A percentile compares a stretch with the other conserved stretches of the same genome.
Conservation (phyloP, 2,888 invertebrate species). For the Ypsolopha sequella region DNA sequence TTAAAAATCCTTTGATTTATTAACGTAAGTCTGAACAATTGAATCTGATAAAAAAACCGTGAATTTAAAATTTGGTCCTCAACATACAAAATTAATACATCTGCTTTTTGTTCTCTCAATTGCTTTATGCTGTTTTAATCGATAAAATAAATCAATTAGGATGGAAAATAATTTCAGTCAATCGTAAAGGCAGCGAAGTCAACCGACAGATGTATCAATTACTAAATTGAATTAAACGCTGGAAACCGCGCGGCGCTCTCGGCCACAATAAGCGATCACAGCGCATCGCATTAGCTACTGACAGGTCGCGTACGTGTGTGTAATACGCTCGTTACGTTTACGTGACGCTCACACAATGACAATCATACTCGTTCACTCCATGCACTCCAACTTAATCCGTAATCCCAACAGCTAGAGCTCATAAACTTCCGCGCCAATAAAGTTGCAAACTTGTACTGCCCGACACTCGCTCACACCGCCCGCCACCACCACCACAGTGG, state of each 20-base stretch:
- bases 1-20: too few species aligned
- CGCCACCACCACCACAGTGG: constrained; percentile 53
- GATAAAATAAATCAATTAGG: not conserved
- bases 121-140: not conserved
- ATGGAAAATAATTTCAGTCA: not conserved
- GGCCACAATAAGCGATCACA: constrained; percentile 63
- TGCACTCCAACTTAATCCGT: constrained; percentile 33
- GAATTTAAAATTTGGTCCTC: not conserved
- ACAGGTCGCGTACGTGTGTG: constrained; percentile 61
- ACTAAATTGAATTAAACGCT: constrained; percentile 69
- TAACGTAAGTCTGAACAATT: too few species aligned
- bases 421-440: constrained; percentile 39
- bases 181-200: constrained; percentile 34
- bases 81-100: not conserved
- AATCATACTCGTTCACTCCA: constrained; percentile 29
- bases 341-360: constrained; percentile 56
- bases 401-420: constrained; percentile 21
- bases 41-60: too few species aligned
- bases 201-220: constrained; percentile 64
- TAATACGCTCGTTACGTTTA: constrained; percentile 63
- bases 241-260: constrained; percentile 48
- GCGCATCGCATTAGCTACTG: constrained; percentile 68
- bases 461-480: constrained; percentile 16
- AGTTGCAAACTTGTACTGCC: constrained; percentile 20
- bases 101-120: not conserved